These are phyloP conservation scores for Haliclona indistincta DNA, from an alignment of 37 sponge, comb jelly and placozoan species.

Conservation along the genomic window DNA sequence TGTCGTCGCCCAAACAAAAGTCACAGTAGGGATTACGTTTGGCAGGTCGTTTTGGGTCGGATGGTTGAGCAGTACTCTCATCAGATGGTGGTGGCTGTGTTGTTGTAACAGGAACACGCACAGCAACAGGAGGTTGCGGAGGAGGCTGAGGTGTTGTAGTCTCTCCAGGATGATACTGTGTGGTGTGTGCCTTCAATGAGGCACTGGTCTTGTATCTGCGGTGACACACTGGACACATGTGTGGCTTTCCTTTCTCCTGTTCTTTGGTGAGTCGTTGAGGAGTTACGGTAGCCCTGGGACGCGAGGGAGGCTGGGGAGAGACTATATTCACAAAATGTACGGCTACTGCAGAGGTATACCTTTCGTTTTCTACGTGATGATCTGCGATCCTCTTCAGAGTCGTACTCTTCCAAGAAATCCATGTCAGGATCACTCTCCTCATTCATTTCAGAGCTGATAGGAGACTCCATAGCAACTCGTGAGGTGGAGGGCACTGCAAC, in stretches of 20 bases:
- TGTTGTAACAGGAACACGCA: not conserved
- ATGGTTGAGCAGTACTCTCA: not conserved
- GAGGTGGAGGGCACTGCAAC: not conserved
- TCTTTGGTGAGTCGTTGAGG: not conserved
- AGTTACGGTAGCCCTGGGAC: not conserved
- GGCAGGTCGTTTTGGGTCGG: constrained; percentile 17
- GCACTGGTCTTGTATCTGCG: constrained; percentile 76
- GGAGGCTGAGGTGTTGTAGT: not conserved
- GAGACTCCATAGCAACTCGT: constrained; percentile 31
- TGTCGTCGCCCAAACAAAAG: constrained; percentile 84
- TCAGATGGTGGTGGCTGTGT: not conserved
- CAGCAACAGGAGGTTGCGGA: not conserved
- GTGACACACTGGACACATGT: constrained; percentile 49
- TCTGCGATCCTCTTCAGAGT: constrained; percentile 55
- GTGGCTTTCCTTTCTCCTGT: constrained; percentile 57
- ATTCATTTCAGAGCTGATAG: constrained; percentile 56
- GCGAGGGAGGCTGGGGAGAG: not conserved
- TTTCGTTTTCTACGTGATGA: constrained; percentile 37
- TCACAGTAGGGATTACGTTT: constrained; percentile 83
- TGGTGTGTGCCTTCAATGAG: constrained; percentile 78
- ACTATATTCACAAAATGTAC: too few relatives aligned
- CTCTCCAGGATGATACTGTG: constrained; percentile 69
- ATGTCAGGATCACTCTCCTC: constrained; percentile 57
- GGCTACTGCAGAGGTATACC: too few relatives aligned
- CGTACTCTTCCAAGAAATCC: constrained; percentile 63